Conservation (phyloP, 64 coral and sea anemone species). For the Acropora yongei region DNA sequence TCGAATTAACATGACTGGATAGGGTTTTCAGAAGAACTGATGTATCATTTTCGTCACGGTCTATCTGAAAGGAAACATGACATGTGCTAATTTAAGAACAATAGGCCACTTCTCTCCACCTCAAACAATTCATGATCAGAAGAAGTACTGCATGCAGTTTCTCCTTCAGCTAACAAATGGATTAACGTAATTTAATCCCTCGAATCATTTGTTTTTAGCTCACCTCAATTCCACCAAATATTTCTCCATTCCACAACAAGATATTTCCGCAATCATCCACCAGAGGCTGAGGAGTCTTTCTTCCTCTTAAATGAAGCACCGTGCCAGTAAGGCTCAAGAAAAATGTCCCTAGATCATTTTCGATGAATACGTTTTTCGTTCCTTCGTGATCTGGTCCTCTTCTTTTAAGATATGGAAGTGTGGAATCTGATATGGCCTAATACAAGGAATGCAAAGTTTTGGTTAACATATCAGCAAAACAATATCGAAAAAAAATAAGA, state of each 20-base stretch:
- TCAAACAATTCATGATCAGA: no score
- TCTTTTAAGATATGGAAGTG: conserved; percentile 36
- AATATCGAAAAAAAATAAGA: no score
- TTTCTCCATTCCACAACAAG: conserved; percentile 97
- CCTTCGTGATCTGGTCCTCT: conserved; percentile 58
- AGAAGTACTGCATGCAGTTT: no score
- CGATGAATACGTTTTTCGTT: conserved; percentile 1
- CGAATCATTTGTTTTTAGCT: neutral
- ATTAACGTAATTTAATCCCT: no score
- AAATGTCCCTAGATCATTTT: neutral
- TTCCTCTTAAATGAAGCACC: conserved; percentile 81
- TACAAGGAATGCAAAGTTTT: neutral
- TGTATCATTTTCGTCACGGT: conserved; percentile 68
- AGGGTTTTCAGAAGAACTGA: conserved; percentile 54
- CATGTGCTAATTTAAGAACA: no score
- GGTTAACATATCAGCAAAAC: neutral
- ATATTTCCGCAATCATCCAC: conserved; percentile 78
- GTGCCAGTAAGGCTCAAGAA: conserved; percentile 57
- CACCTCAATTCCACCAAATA: conserved; percentile 90
- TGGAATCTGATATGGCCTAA: conserved; percentile 12
- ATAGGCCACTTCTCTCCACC: no score
- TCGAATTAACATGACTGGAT: neutral
- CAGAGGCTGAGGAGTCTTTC: conserved; percentile 70
- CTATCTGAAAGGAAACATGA: conserved; percentile 35
- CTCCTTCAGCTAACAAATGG: no score